Percentiles rank a stretch among this genome's conserved stretches.
phyloP scores from a whole-genome alignment of 2,888 invertebrate species.

The Caradrina kadenii region DNA sequence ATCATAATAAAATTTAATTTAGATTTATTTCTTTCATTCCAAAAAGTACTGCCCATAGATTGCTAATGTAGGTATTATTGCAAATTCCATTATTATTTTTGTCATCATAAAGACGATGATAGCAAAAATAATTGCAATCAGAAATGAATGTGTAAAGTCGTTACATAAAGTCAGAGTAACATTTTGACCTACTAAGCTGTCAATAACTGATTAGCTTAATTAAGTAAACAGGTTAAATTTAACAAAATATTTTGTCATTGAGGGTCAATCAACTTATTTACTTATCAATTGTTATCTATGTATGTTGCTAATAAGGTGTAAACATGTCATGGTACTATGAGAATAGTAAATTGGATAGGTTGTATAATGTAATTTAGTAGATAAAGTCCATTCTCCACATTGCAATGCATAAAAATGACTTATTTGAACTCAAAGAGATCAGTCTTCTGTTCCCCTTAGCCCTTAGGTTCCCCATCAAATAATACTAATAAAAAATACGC shows the following conservation, averaged over 20 bases:
- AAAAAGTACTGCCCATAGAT: no score
- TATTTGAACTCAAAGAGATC: no score
- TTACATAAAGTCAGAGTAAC: constrained; percentile 7
- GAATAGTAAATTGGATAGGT: not conserved
- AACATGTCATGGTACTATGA: constrained; percentile 13
- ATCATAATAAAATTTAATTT: no score
- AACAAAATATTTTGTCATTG: constrained; percentile 46
- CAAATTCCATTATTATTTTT: no score
- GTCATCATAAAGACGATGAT: no score
- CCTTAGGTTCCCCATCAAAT: not conserved
- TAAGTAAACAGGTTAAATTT: constrained; percentile 44
- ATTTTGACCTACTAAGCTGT: constrained; percentile 33
- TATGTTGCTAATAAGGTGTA: constrained; percentile 15
- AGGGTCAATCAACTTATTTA: constrained; percentile 61
- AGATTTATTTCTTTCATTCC: no score
- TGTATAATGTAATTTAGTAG: not conserved
- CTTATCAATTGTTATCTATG: constrained; percentile 39
- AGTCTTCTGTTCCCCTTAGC: no score
- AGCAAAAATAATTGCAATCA: no score
- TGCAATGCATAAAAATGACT: not conserved
- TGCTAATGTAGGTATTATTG: no score
- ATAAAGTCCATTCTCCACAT: not conserved
- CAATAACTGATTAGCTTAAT: constrained; percentile 38
- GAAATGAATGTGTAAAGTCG: not conserved
- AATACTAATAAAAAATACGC: no score